phyloP scores from a whole-genome alignment of 2,113 vertebrate species.

The Procapra przewalskii region DNA sequence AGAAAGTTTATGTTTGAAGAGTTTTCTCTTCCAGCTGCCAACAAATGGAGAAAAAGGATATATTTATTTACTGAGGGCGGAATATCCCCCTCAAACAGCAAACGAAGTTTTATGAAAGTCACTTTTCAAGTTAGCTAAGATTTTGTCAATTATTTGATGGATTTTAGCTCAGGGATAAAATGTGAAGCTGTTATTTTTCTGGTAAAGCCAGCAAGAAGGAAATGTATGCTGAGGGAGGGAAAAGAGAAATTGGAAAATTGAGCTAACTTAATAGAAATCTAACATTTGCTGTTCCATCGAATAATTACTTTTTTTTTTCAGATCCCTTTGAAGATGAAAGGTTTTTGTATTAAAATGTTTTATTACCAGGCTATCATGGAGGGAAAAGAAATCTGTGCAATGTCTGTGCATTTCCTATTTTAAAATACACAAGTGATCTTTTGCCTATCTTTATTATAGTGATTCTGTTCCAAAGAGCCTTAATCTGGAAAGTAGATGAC shows the following conservation, averaged over 20 bases:
- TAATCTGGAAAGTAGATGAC: constrained; percentile 31
- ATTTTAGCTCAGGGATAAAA: constrained; percentile 81
- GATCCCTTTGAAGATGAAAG: constrained; percentile 74
- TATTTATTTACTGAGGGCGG: constrained; percentile 45
- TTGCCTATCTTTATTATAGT: constrained; percentile 58
- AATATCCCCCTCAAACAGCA: constrained; percentile 63
- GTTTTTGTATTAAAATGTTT: constrained; percentile 76
- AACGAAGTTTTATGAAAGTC: constrained; percentile 72
- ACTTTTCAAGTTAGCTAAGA: constrained; percentile 77
- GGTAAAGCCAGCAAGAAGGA: constrained; percentile 71
- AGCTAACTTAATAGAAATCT: constrained; percentile 78
- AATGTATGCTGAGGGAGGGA: constrained; percentile 65
- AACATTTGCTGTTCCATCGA: constrained; percentile 73
- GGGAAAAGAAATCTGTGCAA: constrained; percentile 46
- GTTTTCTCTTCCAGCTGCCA: constrained; percentile 50
- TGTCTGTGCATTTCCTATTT: constrained; percentile 68
- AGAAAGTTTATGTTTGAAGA: constrained; percentile 56
- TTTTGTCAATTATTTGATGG: constrained; percentile 79
- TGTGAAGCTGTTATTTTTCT: constrained; percentile 77
- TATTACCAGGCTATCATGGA: constrained; percentile 57
- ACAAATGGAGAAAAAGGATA: constrained; percentile 53
- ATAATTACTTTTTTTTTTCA: constrained; percentile 79
- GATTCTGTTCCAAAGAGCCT: constrained; percentile 67
- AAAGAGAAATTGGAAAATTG: constrained; percentile 71
- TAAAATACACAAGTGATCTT: constrained; percentile 58